These are phyloP conservation scores for Boleophthalmus pectinirostris DNA, from an alignment of 2,113 vertebrate species.

Conservation along the genomic window DNA sequence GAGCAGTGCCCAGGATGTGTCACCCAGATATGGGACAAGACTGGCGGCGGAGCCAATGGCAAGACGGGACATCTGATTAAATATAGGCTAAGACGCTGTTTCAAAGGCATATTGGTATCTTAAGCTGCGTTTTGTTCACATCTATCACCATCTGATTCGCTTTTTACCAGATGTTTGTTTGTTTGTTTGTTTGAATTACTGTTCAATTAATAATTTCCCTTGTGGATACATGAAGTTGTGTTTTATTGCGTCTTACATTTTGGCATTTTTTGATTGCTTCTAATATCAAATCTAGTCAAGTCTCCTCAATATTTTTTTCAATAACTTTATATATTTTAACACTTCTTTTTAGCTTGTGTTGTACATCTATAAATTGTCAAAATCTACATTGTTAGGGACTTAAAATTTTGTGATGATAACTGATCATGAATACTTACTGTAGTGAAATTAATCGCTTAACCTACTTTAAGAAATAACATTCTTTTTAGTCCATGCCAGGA, in stretches of 20 bases:
- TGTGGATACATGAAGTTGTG: not conserved
- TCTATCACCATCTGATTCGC: too few species aligned
- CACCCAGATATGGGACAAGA: slow-evolving; percentile 44
- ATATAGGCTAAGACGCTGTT: too few species aligned
- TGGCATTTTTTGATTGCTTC: too few species aligned
- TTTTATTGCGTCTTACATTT: not conserved
- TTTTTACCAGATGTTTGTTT: not conserved
- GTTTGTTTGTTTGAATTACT: too few species aligned
- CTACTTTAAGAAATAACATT: not conserved
- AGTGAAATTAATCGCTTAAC: not conserved
- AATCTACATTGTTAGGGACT: too few species aligned
- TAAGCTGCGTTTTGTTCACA: not conserved
- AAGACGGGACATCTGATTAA: not conserved
- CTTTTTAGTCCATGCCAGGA: not conserved
- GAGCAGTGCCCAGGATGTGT: slow-evolving; percentile 57
- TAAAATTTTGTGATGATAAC: not conserved
- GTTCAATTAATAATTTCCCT: not conserved
- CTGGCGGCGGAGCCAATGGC: not conserved
- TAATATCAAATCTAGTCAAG: too few species aligned
- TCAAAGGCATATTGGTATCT: too few species aligned
- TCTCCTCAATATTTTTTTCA: too few species aligned
- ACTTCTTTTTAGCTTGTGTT: too few species aligned
- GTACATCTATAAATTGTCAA: too few species aligned
- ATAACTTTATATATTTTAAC: too few species aligned
- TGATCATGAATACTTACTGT: not conserved